These are phyloP conservation scores for Arctopsyche grandis DNA, from an alignment of 1,140 invertebrate genomes.

Conservation along the genomic window DNA sequence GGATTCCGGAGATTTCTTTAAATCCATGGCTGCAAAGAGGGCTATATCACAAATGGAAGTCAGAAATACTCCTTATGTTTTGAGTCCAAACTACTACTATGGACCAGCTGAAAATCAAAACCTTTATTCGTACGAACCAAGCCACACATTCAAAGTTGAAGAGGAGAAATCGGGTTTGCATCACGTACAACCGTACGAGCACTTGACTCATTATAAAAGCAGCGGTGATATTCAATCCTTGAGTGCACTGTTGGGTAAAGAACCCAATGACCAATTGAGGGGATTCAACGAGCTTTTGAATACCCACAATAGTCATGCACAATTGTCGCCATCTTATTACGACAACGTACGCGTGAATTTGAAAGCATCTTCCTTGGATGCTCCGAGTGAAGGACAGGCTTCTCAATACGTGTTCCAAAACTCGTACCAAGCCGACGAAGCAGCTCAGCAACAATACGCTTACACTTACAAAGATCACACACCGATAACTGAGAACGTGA, in stretches of 20 bases:
- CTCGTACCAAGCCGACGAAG: slow-evolving; percentile 20
- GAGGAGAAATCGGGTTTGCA: slow-evolving; percentile 17
- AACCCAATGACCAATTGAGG: slow-evolving; percentile 49
- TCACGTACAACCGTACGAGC: slow-evolving; percentile 35
- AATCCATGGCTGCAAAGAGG: background rate
- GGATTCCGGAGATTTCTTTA: background rate
- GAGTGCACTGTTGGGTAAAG: slow-evolving; percentile 48
- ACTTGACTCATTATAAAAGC: slow-evolving; percentile 37
- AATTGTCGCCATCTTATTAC: slow-evolving; percentile 32
- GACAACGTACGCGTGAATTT: slow-evolving; percentile 47
- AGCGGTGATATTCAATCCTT: slow-evolving; percentile 43
- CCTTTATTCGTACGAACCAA: background rate
- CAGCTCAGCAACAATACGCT: slow-evolving; percentile 18
- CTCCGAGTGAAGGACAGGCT: background rate
- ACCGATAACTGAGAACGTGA: slow-evolving; percentile 63
- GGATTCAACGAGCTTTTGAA: slow-evolving; percentile 46
- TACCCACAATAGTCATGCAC: slow-evolving; percentile 23
- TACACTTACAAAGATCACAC: slow-evolving; percentile 58
- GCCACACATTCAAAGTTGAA: slow-evolving; percentile 17
- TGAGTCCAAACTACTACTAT: slow-evolving; percentile 39
- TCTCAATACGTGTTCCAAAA: slow-evolving; percentile 25
- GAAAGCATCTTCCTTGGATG: slow-evolving; percentile 48
- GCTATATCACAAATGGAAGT: background rate
- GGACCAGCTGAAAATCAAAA: background rate
- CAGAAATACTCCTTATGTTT: slow-evolving; percentile 16